phyloP scores from a whole-genome alignment of 64 coral and sea anemone species.

The Stylophora pistillata region DNA sequence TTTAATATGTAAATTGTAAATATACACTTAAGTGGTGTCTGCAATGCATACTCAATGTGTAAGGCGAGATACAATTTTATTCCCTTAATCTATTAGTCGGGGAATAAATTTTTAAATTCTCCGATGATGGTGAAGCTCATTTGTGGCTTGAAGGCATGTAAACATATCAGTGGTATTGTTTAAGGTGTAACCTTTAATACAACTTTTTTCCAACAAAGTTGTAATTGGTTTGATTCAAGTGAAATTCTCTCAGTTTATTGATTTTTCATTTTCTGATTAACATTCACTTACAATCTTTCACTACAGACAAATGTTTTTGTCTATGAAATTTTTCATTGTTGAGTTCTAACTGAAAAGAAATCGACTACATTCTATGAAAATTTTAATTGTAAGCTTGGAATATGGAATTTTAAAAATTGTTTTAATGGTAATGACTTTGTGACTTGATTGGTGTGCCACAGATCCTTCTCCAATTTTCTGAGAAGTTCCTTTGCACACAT shows the following conservation, averaged over 20 bases:
- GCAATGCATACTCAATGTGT: neutral
- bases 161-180: neutral
- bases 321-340: no score
- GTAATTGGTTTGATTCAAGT: neutral
- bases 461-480: no score
- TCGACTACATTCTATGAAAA: no score
- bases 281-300: neutral
- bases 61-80: neutral
- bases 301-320: neutral
- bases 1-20: neutral
- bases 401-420: no score
- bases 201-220: neutral
- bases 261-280: neutral
- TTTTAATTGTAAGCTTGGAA: no score
- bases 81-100: neutral
- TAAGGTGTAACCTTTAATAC: neutral
- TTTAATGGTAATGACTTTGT: no score
- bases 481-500: no score
- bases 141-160: neutral
- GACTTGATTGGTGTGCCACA: no score
- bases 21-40: neutral
- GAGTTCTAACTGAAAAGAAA: no score
- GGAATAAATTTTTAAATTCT: slow-evolving; percentile 11
- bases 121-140: neutral
- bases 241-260: neutral